Percentiles rank a stretch among this genome's conserved stretches.
phyloP scores from a whole-genome alignment of 1,140 invertebrate species.

The Scaptodrosophila lebanonensis region DNA sequence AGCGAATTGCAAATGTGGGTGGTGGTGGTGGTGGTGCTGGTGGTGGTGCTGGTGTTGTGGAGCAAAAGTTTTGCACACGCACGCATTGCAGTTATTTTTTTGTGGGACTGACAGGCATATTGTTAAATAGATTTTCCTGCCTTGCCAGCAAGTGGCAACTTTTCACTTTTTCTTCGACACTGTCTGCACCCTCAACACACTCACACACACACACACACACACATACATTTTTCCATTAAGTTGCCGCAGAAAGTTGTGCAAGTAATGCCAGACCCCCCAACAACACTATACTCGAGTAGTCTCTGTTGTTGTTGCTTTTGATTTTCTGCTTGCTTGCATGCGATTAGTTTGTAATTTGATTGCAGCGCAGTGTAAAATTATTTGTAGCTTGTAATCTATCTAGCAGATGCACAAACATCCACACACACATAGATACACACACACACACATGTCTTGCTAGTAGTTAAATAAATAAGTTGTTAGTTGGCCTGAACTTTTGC shows the following conservation, averaged over 20 bases:
- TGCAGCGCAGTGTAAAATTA: slow-evolving; percentile 34
- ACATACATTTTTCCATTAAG: too few species aligned
- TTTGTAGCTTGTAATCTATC: neutral
- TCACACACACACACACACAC: too few species aligned
- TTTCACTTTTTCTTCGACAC: slow-evolving; percentile 44
- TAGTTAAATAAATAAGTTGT: slow-evolving; percentile 52
- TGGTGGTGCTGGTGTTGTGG: too few species aligned
- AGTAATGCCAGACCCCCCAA: slow-evolving; percentile 50
- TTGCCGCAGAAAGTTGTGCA: slow-evolving; percentile 21
- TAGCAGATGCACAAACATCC: neutral
- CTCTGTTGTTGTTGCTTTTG: slow-evolving; percentile 23
- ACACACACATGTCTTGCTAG: slow-evolving; percentile 27
- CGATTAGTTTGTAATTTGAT: slow-evolving; percentile 76
- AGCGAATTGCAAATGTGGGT: too few species aligned
- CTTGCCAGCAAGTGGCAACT: slow-evolving; percentile 16
- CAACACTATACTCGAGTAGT: too few species aligned
- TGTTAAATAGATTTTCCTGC: slow-evolving; percentile 6
- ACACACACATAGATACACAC: too few species aligned
- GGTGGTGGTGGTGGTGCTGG: too few species aligned
- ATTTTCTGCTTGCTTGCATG: slow-evolving; percentile 60
- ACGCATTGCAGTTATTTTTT: slow-evolving; percentile 69
- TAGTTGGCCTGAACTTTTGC: slow-evolving; percentile 26
- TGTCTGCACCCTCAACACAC: slow-evolving; percentile 17
- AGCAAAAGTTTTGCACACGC: slow-evolving; percentile 44
- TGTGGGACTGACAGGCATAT: too few species aligned